Conservation (phyloP, 2,797 vertebrate species). For the Spizella passerina region DNA sequence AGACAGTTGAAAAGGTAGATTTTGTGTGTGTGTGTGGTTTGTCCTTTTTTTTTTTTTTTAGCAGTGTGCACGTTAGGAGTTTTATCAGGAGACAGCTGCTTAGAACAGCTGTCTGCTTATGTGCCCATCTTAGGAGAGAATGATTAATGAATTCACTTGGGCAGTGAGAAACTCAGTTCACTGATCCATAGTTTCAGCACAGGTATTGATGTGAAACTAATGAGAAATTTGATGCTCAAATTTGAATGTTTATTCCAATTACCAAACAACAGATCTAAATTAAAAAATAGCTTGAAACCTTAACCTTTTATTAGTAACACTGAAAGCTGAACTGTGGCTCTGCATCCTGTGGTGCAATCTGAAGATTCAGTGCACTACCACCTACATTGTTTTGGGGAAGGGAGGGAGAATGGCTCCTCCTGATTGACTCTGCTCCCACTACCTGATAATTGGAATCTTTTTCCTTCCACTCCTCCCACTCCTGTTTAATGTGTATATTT, state of each 20-base stretch:
- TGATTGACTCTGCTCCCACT: constrained; percentile 32
- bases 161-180: constrained; percentile 79
- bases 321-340: constrained; percentile 40
- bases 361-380: background rate
- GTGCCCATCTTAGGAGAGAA: constrained; percentile 78
- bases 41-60: background rate
- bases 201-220: constrained; percentile 88
- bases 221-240: constrained; percentile 86
- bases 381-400: constrained; percentile 15
- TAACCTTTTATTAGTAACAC: constrained; percentile 75
- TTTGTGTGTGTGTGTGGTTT: background rate
- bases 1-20: constrained; percentile 28
- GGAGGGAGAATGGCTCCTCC: background rate
- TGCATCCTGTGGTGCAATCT: background rate
- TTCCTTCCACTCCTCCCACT: background rate
- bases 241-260: constrained; percentile 88
- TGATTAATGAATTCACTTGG: constrained; percentile 89
- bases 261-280: constrained; percentile 80
- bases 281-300: constrained; percentile 72
- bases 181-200: constrained; percentile 82
- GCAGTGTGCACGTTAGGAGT: background rate
- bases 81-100: constrained; percentile 75
- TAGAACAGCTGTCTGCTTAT: constrained; percentile 80
- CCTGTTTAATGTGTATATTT: background rate
- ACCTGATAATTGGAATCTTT: constrained; percentile 12